phyloP scores from a whole-genome alignment of 2,797 vertebrate species.

The Sparus aurata region DNA sequence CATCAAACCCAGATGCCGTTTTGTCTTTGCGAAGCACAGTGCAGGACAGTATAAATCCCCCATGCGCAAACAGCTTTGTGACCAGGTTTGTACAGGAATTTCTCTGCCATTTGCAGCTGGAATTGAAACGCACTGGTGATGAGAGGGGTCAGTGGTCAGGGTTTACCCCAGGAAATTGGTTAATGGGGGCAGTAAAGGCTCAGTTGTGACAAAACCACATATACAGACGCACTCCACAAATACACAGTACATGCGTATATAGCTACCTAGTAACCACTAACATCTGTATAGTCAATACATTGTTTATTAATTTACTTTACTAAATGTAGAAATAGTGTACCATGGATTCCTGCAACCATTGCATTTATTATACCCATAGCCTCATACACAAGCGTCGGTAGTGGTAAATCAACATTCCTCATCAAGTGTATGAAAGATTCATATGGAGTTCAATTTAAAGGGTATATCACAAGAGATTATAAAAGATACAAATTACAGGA shows the following conservation, averaged over 20 bases:
- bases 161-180: constrained; percentile 22
- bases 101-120: constrained; percentile 12
- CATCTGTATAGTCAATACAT: neutral
- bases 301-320: neutral
- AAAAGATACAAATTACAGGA: no score
- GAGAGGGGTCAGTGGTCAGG: constrained; percentile 13
- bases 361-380: no score
- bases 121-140: constrained; percentile 6
- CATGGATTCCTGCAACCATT: no score
- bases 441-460: no score
- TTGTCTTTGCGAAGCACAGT: constrained; percentile 13
- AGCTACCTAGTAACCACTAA: neutral
- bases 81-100: constrained; percentile 1
- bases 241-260: neutral
- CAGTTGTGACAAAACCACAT: neutral
- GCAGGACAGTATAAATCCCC: neutral
- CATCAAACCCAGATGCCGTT: constrained; percentile 28
- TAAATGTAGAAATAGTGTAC: no score
- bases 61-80: constrained; percentile 17
- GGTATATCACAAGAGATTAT: no score
- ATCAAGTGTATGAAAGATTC: no score
- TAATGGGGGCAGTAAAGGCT: neutral
- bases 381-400: no score
- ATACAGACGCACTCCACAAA: neutral
- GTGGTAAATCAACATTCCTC: no score